Conservation (phyloP, 2,888 invertebrate species). For the Pasiphila rectangulata region DNA sequence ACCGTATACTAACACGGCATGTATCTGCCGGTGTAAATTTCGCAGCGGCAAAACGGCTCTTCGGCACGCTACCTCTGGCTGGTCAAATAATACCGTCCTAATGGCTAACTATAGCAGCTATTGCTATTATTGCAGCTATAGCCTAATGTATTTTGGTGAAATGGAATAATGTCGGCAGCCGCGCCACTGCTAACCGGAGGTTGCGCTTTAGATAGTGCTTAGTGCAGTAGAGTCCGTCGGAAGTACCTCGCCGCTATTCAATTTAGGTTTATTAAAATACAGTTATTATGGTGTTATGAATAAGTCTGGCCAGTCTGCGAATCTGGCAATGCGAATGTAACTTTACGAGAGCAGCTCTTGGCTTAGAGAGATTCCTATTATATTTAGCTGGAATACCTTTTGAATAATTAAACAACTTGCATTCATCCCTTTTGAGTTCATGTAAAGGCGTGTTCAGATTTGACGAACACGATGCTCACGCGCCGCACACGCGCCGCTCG, state of each 20-base stretch:
- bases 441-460: too few relatives aligned
- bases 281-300: conserved; percentile 41
- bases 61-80: conserved; percentile 71
- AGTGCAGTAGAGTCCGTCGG: conserved; percentile 49
- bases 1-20: conserved; percentile 59
- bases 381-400: conserved; percentile 18
- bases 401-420: conserved; percentile 19
- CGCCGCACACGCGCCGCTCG: too few relatives aligned
- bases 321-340: conserved; percentile 23
- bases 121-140: conserved; percentile 33
- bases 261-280: conserved; percentile 63
- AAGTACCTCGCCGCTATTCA: conserved; percentile 52
- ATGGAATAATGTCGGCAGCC: conserved; percentile 62
- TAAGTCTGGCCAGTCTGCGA: conserved; percentile 30
- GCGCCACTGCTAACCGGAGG: conserved; percentile 51
- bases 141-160: conserved; percentile 75
- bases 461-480: too few relatives aligned
- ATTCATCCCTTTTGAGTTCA: conserved; percentile 7
- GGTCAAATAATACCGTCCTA: conserved; percentile 76
- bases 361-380: conserved; percentile 19
- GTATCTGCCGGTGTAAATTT: conserved; percentile 73
- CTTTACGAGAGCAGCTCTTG: conserved; percentile 19
- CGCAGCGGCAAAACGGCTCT: conserved; percentile 60
- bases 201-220: conserved; percentile 66
- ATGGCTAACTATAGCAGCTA: conserved; percentile 61